Base-by-base conservation (phyloP, 2,888 invertebrate species). In the Heliconius sara region DNA sequence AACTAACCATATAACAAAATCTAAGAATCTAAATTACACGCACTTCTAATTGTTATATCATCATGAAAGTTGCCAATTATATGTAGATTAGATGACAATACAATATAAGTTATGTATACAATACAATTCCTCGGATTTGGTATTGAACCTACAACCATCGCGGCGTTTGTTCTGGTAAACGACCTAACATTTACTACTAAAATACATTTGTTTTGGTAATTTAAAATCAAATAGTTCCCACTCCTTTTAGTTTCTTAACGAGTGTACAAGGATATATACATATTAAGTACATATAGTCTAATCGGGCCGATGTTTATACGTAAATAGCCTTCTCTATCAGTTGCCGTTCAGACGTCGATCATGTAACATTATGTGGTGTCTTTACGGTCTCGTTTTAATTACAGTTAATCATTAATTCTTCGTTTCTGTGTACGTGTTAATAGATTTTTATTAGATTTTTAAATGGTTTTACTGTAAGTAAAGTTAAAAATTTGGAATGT, bases 271-370 rank as follows among this genome's bases (percentile, higher is more conserved):
- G 73, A 79, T 78, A 79, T 72, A 73, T 63, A 57, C 16, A 25
- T 70, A 70, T 25, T 70, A 25, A 27, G 25, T 70, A 70, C 34
- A 57, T 74, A 75, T 70, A 72, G 65, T 81, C 70, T 81, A 81
- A 80, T 78, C 81, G 74, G 39, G 25, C 60, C 63, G 76, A 52
- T 74, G 79, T 74, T 79, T 76, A 76, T 77, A 57, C 19, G 65
- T 76, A 60, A 73, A 75, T 75, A 52, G 76, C 75, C 72, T 72
- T 71, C 63, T 43, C 77, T 79, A 81, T 82, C 82, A 82, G 82
- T 82, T 60, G 76, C 72, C 78, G 77, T 75, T 80, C 77, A 75
- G 71, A 66, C 81, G 79, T 72, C 76, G 76, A n/a, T 57, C 39
- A 30, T 30, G 27, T 57, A 75, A 78, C 60, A 72, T 30, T 43